Evolutionary conservation across 1,140 invertebrate genomes (phyloP), one percentile per base, ranked within the genome.

Genomic region (Drepana arcuata): DNA sequence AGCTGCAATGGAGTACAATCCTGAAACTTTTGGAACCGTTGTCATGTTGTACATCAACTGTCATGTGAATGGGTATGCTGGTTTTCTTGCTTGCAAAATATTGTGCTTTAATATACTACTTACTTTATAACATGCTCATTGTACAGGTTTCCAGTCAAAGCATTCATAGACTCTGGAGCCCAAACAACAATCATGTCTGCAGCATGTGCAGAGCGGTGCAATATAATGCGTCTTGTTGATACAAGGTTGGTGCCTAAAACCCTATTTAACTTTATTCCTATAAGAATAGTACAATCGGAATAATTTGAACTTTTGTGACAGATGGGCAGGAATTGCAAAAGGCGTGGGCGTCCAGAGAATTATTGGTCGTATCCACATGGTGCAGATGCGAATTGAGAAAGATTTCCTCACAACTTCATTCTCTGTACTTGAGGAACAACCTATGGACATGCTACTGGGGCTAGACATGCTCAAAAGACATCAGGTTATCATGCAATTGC

Each of bases 391-490:
- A 79, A 99, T 99, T 47, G 95, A 94, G 49, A 91, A 91, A 48
- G 94, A 95, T 66, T 96, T 95, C 82, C 84, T 99, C 6, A 95
- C 95, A 1, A 96, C 96, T 1, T 98, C 96, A 2, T 99, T 99
- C 81, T 97, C 95, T 14, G 96, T 99, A n/a, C 84, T 99, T 12
- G 94, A 98, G 73, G 93, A 99, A 48, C 97, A 99, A 72, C 93
- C 95, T 2, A 98, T 99, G 95, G 97, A 99, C 64, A 98, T 99
- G 95, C 81, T 99, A 11, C 84, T 99, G 2, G 97, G 97, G 0
- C 86, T 99, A 15, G 97, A 99, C 67, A 99, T 99, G 95, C 84
- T 99, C 0, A 97, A 96, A 83, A 84, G 97, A 49, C 97, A 99
- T 86, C 94, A 96, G 84, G 91, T 92, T n/a, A n/a, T n/a, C n/a